phyloP scores from a whole-genome alignment of 2,797 vertebrate species.

The Scleropages formosus region DNA sequence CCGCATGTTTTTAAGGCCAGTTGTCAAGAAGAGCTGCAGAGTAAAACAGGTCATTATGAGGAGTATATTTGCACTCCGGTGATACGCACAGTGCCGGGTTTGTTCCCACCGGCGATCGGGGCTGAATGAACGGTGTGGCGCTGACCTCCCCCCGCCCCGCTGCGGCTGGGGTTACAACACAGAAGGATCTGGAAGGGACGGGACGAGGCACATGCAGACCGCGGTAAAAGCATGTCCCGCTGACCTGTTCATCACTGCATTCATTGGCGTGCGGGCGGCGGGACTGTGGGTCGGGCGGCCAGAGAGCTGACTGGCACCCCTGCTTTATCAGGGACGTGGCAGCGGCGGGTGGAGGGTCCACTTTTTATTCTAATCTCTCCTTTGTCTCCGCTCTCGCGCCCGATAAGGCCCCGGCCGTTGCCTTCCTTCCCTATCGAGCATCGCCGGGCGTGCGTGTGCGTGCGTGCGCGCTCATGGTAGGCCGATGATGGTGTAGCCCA shows the following conservation, averaged over 20 bases:
- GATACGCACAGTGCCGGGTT: not conserved
- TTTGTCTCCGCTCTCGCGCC: constrained; percentile 40
- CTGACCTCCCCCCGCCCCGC: not conserved
- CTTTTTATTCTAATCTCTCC: constrained; percentile 47
- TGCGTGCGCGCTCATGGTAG: too few species aligned
- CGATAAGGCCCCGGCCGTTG: constrained; percentile 43
- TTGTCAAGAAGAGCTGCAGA: constrained; percentile 38
- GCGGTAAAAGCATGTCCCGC: constrained; percentile 9
- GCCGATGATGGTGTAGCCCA: too few species aligned
- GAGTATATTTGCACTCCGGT: too few species aligned
- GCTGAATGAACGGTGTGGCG: too few species aligned
- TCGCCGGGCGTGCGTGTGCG: constrained; percentile 19
- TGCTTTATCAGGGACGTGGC: constrained; percentile 39
- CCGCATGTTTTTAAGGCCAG: constrained; percentile 36
- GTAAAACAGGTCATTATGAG: too few species aligned
- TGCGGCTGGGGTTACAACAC: not conserved
- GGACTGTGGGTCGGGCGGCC: constrained; percentile 37
- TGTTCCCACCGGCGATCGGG: not conserved
- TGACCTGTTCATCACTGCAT: not conserved
- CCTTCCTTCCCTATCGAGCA: constrained; percentile 42
- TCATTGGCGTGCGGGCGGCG: constrained; percentile 35
- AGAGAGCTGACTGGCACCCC: too few species aligned
- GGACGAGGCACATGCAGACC: not conserved
- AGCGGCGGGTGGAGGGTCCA: constrained; percentile 41
- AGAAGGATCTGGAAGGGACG: not conserved